A percentile compares a stretch with the other conserved stretches of the same genome.
phyloP scores from a whole-genome alignment of 2,113 vertebrate genomes.

The Kryptolebias marmoratus region DNA sequence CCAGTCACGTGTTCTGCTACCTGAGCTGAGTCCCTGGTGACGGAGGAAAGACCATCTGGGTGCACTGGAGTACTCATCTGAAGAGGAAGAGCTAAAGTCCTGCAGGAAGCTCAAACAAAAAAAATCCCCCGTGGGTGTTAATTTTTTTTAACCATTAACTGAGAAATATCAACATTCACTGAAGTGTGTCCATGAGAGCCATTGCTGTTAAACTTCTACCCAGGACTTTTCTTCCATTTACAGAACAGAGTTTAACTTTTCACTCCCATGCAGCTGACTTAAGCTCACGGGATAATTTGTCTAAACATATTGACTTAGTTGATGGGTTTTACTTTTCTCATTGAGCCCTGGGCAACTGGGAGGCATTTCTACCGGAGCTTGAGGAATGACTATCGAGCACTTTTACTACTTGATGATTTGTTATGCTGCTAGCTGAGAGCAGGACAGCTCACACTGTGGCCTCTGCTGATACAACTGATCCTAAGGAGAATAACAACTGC shows the following conservation, averaged over 20 bases:
- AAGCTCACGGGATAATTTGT: conserved; percentile 39
- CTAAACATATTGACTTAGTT: conserved; percentile 40
- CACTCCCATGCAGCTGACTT: background rate
- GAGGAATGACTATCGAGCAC: conserved; percentile 31
- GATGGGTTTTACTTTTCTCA: conserved; percentile 35
- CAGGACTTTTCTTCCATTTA: conserved; percentile 25
- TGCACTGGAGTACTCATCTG: conserved; percentile 9
- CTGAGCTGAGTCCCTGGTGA: conserved; percentile 58
- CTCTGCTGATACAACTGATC: conserved; percentile 15
- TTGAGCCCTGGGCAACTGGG: conserved; percentile 44
- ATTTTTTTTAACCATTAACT: conserved; percentile 12
- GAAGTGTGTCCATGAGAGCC: conserved; percentile 25
- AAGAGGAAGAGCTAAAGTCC: conserved; percentile 17
- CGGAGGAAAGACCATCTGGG: conserved; percentile 21
- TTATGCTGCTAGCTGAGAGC: conserved; percentile 16
- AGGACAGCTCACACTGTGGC: conserved; percentile 16
- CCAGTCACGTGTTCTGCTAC: conserved; percentile 72
- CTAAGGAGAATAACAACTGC: conserved; percentile 9
- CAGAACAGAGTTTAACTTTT: conserved; percentile 13
- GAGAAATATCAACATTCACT: conserved; percentile 28
- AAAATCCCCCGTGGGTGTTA: conserved; percentile 5
- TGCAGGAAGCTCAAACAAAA: conserved; percentile 18
- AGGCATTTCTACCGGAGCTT: conserved; percentile 24
- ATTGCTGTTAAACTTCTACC: conserved; percentile 26
- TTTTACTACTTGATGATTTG: conserved; percentile 22